Conservation (phyloP, 2,797 vertebrate species). For the Gallinago solitaria region DNA sequence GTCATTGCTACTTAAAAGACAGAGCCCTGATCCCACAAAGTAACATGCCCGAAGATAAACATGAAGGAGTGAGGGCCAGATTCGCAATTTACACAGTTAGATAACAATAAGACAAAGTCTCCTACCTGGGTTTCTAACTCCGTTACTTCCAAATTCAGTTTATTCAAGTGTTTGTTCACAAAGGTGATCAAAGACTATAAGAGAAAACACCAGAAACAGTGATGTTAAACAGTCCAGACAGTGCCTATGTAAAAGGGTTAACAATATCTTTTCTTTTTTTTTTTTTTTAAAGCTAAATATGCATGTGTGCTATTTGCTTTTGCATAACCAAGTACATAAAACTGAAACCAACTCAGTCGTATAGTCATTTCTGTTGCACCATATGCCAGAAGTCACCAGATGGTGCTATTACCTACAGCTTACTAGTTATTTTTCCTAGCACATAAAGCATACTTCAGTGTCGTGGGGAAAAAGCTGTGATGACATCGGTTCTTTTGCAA, state of each 20-base stretch:
- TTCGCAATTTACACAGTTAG: neutral
- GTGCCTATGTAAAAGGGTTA: neutral
- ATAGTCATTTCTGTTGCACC: neutral
- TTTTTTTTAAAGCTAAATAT: neutral
- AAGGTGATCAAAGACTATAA: slow-evolving; percentile 94
- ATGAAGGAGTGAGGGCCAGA: neutral
- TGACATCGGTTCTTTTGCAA: neutral
- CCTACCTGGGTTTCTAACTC: slow-evolving; percentile 94
- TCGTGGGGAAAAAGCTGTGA: neutral
- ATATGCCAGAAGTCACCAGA: slow-evolving; percentile 21
- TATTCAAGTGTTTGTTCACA: slow-evolving; percentile 98
- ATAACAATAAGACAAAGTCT: neutral
- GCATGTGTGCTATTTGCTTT: neutral
- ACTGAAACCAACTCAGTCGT: neutral
- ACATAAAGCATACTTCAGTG: rapidly evolving
- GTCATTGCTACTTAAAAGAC: neutral
- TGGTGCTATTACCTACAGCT: slow-evolving; percentile 36
- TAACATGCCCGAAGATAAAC: neutral
- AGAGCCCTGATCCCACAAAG: neutral
- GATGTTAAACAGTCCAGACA: neutral
- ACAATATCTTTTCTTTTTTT: neutral
- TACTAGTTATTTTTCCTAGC: neutral
- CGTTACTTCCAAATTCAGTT: slow-evolving; percentile 95
- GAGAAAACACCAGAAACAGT: neutral
- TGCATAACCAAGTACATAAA: neutral